Percentiles rank a stretch among this genome's conserved stretches.
These are phyloP conservation scores for Halesus radiatus DNA, from an alignment of 1,140 invertebrate species.

Conservation along the genomic window DNA sequence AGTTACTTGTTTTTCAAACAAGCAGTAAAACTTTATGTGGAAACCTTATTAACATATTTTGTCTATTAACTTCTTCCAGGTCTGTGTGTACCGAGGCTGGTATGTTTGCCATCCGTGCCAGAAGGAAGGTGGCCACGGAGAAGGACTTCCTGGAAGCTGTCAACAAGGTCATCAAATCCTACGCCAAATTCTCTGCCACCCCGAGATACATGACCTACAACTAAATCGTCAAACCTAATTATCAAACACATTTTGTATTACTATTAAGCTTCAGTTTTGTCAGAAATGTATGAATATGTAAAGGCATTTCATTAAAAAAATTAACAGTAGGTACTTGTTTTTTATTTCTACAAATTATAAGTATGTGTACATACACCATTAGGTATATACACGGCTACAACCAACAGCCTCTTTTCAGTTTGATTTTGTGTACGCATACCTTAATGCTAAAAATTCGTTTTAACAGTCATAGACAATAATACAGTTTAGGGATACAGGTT, in stretches of 20 bases:
- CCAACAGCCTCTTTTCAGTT: too few species aligned
- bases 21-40: too few species aligned
- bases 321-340: background rate
- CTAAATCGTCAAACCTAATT: constrained; percentile 72
- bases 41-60: too few species aligned
- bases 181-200: constrained; percentile 99
- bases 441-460: too few species aligned
- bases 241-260: background rate
- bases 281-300: background rate
- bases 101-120: constrained; percentile 98
- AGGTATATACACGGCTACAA: too few species aligned
- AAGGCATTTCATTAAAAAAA: background rate
- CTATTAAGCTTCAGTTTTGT: background rate
- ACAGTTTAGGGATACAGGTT: too few species aligned
- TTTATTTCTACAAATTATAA: too few species aligned
- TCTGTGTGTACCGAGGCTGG: constrained; percentile 99
- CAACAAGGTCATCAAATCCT: constrained; percentile 99
- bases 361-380: too few species aligned
- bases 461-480: too few species aligned
- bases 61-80: constrained; percentile 59
- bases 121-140: constrained; percentile 98
- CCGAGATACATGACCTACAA: constrained; percentile 99
- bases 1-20: too few species aligned
- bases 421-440: too few species aligned
- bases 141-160: constrained; percentile 99